phyloP scores from a whole-genome alignment of 2,888 invertebrate species.

The Aspidiotus rigidus region DNA sequence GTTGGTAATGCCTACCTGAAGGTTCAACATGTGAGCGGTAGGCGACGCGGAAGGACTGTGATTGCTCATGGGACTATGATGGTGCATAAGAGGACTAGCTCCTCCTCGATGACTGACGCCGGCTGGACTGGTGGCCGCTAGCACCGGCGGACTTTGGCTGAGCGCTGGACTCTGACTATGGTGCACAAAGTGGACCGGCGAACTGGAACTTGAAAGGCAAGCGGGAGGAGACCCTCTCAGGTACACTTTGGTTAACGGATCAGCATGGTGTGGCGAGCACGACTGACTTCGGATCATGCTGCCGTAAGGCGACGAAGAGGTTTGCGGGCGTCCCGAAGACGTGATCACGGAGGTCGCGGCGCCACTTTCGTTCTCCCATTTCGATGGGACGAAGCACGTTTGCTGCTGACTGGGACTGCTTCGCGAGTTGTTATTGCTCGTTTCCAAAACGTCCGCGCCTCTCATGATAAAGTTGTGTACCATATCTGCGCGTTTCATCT shows the following conservation, averaged over 20 bases:
- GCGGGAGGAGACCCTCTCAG: conserved; percentile 23
- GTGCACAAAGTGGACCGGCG: conserved; percentile 26
- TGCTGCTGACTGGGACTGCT: conserved; percentile 35
- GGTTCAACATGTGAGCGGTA: conserved; percentile 52
- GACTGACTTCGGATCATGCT: conserved; percentile 45
- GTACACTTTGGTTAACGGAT: conserved; percentile 25
- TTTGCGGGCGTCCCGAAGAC: conserved; percentile 44
- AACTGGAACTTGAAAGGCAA: conserved; percentile 30
- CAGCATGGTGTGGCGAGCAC: conserved; percentile 38
- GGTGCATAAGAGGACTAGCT: conserved; percentile 20
- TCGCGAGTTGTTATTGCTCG: conserved; percentile 47
- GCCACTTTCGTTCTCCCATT: conserved; percentile 37
- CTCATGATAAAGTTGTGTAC: conserved; percentile 87
- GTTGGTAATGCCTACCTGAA: conserved; percentile 75
- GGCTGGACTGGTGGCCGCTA: conserved; percentile 32
- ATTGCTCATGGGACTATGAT: conserved; percentile 39
- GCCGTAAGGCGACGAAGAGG: conserved; percentile 44
- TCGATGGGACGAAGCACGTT: conserved; percentile 16
- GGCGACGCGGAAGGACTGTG: conserved; percentile 37
- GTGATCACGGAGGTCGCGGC: conserved; percentile 54
- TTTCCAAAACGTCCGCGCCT: conserved; percentile 47
- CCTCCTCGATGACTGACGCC: conserved; percentile 35
- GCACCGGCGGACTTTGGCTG: conserved; percentile 40
- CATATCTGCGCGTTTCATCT: conserved; percentile 82
- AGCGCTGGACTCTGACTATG: background rate